Conservation (phyloP, 2,888 invertebrate genomes). For the Acrobasis repandana region DNA sequence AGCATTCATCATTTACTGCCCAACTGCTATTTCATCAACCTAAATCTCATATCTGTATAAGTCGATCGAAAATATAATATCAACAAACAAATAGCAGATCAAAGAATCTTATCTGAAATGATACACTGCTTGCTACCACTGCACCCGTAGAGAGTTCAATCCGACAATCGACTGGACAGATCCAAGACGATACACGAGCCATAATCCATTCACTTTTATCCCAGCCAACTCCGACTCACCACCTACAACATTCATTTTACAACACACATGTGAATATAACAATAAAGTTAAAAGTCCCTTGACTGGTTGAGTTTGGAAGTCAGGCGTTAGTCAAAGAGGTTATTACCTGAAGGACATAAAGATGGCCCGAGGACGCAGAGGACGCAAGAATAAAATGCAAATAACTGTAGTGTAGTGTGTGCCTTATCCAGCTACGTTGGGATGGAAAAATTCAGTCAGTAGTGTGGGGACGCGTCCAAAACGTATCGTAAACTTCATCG, state of each 20-base stretch:
- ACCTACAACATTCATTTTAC: conserved; percentile 33
- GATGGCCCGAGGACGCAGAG: conserved; percentile 45
- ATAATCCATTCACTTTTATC: conserved; percentile 82
- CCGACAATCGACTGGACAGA: conserved; percentile 56
- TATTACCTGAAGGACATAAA: conserved; percentile 81
- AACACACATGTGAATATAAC: conserved; percentile 27
- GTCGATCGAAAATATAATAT: not conserved
- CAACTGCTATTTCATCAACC: too few species aligned
- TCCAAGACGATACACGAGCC: conserved; percentile 68
- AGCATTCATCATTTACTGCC: too few species aligned
- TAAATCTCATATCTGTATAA: too few species aligned
- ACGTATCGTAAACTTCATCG: not conserved
- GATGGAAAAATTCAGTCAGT: conserved; percentile 41
- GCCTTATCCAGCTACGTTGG: conserved; percentile 47
- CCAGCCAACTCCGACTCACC: conserved; percentile 62
- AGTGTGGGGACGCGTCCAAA: conserved; percentile 25
- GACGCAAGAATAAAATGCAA: conserved; percentile 74
- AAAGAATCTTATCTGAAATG: conserved; percentile 4
- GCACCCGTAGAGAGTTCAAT: conserved; percentile 32
- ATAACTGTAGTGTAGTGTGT: conserved; percentile 61
- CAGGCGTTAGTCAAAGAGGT: conserved; percentile 74
- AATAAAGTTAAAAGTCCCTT: conserved; percentile 36
- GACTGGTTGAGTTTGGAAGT: conserved; percentile 15
- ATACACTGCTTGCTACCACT: conserved; percentile 26
- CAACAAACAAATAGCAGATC: conserved; percentile 7